phyloP scores from a whole-genome alignment of 2,113 vertebrate species.

The Oncorhynchus nerka region DNA sequence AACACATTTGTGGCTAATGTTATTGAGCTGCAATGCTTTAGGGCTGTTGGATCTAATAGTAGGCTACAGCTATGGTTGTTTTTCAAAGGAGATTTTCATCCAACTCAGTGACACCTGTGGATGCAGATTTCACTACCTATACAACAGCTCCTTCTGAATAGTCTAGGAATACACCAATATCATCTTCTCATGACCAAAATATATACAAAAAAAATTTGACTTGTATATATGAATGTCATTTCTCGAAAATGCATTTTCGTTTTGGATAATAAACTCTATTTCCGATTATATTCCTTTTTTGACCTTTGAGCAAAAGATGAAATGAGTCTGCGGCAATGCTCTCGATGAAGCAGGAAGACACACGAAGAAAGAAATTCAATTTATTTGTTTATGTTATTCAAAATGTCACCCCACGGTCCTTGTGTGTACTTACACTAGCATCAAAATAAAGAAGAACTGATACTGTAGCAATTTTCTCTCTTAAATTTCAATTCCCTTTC shows the following conservation, averaged over 20 bases:
- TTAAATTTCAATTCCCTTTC: conserved; percentile 52
- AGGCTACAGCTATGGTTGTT: not conserved
- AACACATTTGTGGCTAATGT: no score
- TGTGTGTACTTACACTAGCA: conserved; percentile 21
- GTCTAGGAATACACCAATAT: not conserved
- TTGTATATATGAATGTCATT: no score
- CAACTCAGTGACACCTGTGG: not conserved
- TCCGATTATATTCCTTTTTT: conserved; percentile 38
- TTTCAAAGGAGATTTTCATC: not conserved
- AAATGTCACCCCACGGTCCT: conserved; percentile 46
- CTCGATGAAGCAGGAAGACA: conserved; percentile 31
- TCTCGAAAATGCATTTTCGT: not conserved
- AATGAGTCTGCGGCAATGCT: conserved; percentile 24
- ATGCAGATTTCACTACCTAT: not conserved
- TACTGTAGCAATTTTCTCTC: conserved; percentile 26
- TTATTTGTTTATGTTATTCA: conserved; percentile 55
- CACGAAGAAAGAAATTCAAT: conserved; percentile 46
- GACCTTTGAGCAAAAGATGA: conserved; percentile 50
- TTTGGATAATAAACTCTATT: conserved; percentile 20
- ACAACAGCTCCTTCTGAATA: not conserved
- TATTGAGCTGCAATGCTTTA: no score
- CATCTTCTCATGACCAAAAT: not conserved
- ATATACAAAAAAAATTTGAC: no score
- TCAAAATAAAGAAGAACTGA: conserved; percentile 31
- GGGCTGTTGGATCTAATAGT: no score